Conservation (phyloP, 2,888 invertebrate species). For the Dioctria rufipes region DNA sequence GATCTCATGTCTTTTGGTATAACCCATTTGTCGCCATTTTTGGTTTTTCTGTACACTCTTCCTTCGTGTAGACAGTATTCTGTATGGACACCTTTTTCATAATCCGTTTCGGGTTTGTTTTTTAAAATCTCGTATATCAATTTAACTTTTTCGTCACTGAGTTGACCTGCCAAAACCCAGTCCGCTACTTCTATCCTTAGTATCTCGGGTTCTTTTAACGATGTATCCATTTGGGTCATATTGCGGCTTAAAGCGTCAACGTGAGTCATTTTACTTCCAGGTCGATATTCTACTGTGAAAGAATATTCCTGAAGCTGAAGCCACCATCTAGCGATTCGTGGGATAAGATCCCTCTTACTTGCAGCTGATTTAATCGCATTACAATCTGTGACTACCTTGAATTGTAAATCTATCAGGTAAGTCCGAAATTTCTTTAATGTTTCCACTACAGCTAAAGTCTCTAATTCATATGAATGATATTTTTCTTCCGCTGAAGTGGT, state of each 20-base stretch:
- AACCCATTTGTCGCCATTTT: not conserved
- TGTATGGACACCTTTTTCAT: not conserved
- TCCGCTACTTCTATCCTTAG: not conserved
- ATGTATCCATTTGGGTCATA: too few relatives aligned
- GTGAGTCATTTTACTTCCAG: not conserved
- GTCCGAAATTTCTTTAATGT: not conserved
- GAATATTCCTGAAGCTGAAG: too few relatives aligned
- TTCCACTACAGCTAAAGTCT: not conserved
- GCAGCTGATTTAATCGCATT: not conserved
- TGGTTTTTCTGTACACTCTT: not conserved
- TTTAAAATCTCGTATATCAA: not conserved
- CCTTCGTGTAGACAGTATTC: not conserved
- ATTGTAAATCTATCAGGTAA: not conserved
- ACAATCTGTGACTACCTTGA: not conserved
- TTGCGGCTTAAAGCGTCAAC: not conserved
- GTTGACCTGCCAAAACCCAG: not conserved
- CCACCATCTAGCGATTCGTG: not conserved
- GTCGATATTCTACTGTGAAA: too few relatives aligned
- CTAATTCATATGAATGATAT: not conserved
- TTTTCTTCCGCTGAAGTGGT: not conserved
- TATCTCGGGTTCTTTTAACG: too few relatives aligned
- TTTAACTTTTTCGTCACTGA: not conserved
- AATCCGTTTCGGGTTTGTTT: conserved; percentile 1
- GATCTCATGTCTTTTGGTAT: not conserved
- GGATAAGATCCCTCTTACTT: not conserved